Evolutionary conservation across 2,888 invertebrate genomes (phyloP).

Genomic region (Lasioglossum calceatum): DNA sequence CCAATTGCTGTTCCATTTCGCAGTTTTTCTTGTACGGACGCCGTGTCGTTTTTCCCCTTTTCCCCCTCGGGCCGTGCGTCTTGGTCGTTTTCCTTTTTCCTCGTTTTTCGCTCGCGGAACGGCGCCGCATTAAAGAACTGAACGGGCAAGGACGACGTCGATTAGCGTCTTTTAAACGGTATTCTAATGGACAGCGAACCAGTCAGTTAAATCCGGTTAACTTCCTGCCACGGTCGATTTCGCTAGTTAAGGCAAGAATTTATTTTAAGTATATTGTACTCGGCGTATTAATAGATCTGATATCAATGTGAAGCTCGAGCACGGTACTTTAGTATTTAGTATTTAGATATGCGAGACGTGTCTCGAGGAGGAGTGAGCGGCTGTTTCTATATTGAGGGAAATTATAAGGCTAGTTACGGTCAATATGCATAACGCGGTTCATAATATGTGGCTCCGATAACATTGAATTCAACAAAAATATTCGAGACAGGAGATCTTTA

Average conservation of each 20-base stretch:
- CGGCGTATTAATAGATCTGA: slow-evolving; percentile 3
- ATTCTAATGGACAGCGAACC: slow-evolving; percentile 37
- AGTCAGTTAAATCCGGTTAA: slow-evolving; percentile 25
- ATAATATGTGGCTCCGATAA: not conserved
- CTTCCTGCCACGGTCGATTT: slow-evolving; percentile 9
- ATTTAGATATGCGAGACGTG: not conserved
- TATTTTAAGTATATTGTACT: slow-evolving; percentile 25
- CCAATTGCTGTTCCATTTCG: slow-evolving; percentile 15
- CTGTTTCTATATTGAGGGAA: not conserved
- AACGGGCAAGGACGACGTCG: not conserved
- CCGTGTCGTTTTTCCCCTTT: not conserved
- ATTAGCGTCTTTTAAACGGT: slow-evolving; percentile 29
- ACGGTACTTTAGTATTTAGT: not conserved
- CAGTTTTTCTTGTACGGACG: not conserved
- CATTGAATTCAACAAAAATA: not conserved
- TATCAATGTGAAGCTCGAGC: not conserved
- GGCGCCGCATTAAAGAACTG: not conserved
- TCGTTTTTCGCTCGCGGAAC: not conserved
- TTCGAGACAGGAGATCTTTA: not conserved
- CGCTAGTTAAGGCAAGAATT: not conserved
- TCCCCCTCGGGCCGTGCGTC: not conserved
- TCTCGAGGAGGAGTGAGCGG: not conserved
- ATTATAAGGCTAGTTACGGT: slow-evolving; percentile 1
- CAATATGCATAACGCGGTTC: not conserved
- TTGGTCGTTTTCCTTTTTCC: not conserved